These are phyloP conservation scores for Cryptophagus acutangulus DNA, from an alignment of 2,888 invertebrate species.

Conservation along the genomic window DNA sequence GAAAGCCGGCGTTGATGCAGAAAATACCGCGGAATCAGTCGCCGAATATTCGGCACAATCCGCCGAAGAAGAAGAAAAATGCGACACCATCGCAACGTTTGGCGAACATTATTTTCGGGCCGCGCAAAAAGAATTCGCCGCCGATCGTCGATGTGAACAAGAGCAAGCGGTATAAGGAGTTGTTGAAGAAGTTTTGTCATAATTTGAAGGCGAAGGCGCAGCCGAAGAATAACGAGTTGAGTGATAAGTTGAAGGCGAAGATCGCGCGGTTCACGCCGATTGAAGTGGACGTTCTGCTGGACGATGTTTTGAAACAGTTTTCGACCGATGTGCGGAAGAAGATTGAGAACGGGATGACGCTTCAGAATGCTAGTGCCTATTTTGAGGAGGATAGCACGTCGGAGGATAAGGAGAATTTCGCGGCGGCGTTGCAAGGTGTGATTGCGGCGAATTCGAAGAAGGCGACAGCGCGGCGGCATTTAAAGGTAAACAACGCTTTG, in stretches of 20 bases:
- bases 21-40: too few species aligned
- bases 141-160: too few species aligned
- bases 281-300: conserved; percentile 28
- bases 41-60: too few species aligned
- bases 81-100: too few species aligned
- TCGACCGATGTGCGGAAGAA: conserved; percentile 29
- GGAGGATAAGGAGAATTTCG: background rate
- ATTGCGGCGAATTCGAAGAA: background rate
- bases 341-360: conserved; percentile 28
- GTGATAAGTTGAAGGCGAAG: conserved; percentile 13
- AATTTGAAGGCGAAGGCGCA: too few species aligned
- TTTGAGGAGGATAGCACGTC: background rate
- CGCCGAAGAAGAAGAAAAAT: too few species aligned
- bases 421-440: background rate
- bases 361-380: conserved; percentile 30
- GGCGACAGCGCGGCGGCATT: background rate
- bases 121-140: too few species aligned
- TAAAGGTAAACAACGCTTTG: background rate
- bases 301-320: conserved; percentile 33
- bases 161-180: too few species aligned
- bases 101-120: too few species aligned
- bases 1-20: too few species aligned
- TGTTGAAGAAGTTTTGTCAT: too few species aligned
- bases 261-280: conserved; percentile 28
- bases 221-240: too few species aligned